phyloP scores from a whole-genome alignment of 1,140 invertebrate species.

The Metaphire vulgaris region DNA sequence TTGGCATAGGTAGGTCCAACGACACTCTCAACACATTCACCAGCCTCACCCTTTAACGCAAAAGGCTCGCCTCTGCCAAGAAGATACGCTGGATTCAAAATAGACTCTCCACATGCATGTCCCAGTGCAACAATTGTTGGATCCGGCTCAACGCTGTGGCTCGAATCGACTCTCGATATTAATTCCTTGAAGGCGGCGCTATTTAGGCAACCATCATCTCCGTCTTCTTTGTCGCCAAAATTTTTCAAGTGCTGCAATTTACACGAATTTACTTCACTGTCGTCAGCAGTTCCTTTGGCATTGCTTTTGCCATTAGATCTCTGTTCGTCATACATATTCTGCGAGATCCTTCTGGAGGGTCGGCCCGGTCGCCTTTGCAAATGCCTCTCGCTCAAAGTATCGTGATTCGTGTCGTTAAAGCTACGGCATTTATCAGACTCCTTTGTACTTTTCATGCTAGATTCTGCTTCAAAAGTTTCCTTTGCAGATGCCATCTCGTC shows the following conservation, averaged over 20 bases:
- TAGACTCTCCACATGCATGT: constrained; percentile 72
- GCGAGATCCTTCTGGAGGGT: not conserved
- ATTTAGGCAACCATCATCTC: too few species aligned
- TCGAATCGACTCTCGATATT: constrained; percentile 45
- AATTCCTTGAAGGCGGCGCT: constrained; percentile 45
- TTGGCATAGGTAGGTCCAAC: not conserved
- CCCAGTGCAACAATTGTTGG: constrained; percentile 69
- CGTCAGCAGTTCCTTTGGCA: not conserved
- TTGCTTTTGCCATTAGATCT: not conserved
- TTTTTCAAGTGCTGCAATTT: not conserved
- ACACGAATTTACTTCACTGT: not conserved
- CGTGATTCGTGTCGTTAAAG: not conserved
- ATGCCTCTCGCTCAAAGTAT: not conserved
- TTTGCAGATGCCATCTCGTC: too few species aligned
- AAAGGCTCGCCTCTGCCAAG: constrained; percentile 58
- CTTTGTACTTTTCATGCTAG: too few species aligned
- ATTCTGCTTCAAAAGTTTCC: too few species aligned
- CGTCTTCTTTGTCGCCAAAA: constrained; percentile 35
- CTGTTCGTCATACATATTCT: not conserved
- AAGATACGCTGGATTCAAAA: constrained; percentile 73
- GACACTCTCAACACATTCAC: constrained; percentile 29
- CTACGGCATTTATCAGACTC: not conserved
- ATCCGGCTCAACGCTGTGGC: constrained; percentile 52
- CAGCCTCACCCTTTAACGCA: constrained; percentile 34
- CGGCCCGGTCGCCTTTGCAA: not conserved